Base-by-base conservation (phyloP, 2,888 invertebrate genomes). In the Chrysotoxum bicinctum region DNA sequence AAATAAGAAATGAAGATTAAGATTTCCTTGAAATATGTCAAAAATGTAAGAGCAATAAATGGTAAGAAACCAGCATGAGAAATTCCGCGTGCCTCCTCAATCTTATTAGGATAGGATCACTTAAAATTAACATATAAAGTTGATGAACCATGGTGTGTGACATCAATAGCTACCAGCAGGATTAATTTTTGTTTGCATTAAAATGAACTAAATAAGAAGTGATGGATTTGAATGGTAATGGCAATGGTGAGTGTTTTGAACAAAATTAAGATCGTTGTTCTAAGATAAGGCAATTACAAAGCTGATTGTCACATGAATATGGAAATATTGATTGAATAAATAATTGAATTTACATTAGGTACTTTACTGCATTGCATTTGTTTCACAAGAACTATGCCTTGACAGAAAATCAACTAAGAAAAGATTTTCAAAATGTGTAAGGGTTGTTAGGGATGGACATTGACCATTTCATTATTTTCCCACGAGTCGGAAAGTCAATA, bases 71-170 rank as follows among this genome's bases (percentile, higher is more conserved):
- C 45, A 21, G 45, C 45, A 48, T 48, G 19, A 21, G 12, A 48
- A 48, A 5, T 37, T 37, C 37, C n/a, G n/a, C n/a, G n/a, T n/a
- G n/a, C n/a, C n/a, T n/a, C n/a, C n/a, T n/a, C n/a, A n/a, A n/a
- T n/a, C n/a, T n/a, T n/a, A n/a, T 14, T 35, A 37, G 4, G 2
- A 37, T 37, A 14, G n/a, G 14, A 10, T 37, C 2, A 14, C 40
- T n/a, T n/a, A n/a, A 68, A 74, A 68, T 73, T 79, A 79, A 66
- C 68, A 73, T 73, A 68, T 68, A 43, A 50, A 60, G 40, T 50
- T 48, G 74, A 68, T 35, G 37, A 5, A 37, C 37, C 52, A 43
- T 64, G 70, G 56, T 66, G 26, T 30, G 30, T 50, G 74, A 74
- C 74, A 45, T 52, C 58, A 56, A 62, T 37, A 30, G 30, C 75